phyloP scores from a whole-genome alignment of 2,888 invertebrate species.

The Anagyrus pseudococci region DNA sequence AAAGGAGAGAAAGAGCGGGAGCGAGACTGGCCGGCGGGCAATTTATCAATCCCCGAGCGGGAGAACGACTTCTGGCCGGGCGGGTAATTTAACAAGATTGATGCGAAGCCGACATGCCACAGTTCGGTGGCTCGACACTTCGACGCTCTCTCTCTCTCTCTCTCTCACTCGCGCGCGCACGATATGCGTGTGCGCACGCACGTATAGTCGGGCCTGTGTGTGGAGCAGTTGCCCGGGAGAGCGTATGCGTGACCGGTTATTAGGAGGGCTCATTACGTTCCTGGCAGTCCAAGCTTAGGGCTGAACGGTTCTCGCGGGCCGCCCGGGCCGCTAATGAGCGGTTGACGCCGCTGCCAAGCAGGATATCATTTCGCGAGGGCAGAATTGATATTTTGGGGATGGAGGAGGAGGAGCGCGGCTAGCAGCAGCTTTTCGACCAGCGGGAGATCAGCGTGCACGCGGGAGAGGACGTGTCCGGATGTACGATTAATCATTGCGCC shows the following conservation, averaged over 20 bases:
- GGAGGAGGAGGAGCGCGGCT: neutral
- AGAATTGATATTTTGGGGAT: constrained; percentile 26
- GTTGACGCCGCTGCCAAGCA: too few relatives aligned
- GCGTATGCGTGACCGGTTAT: constrained; percentile 57
- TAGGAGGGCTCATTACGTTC: constrained; percentile 55
- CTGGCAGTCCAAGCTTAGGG: constrained; percentile 6
- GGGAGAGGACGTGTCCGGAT: constrained; percentile 3
- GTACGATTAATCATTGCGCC: constrained; percentile 19
- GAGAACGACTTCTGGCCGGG: constrained; percentile 54
- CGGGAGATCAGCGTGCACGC: neutral
- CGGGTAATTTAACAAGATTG: constrained; percentile 62
- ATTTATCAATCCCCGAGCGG: constrained; percentile 57
- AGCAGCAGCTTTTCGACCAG: too few relatives aligned
- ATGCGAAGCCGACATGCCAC: constrained; percentile 60
- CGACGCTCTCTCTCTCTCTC: too few relatives aligned
- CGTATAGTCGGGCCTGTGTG: constrained; percentile 37
- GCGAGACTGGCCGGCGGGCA: constrained; percentile 49
- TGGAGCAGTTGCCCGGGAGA: constrained; percentile 30
- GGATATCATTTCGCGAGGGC: constrained; percentile 11
- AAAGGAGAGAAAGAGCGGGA: constrained; percentile 42
- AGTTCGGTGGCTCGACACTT: constrained; percentile 46
- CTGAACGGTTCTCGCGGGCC: constrained; percentile 7
- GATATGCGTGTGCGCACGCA: constrained; percentile 28
- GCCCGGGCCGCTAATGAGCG: constrained; percentile 1
- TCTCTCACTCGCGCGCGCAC: too few relatives aligned